phyloP scores from a whole-genome alignment of 2,888 invertebrate genomes.

The Leucozona laternaria region DNA sequence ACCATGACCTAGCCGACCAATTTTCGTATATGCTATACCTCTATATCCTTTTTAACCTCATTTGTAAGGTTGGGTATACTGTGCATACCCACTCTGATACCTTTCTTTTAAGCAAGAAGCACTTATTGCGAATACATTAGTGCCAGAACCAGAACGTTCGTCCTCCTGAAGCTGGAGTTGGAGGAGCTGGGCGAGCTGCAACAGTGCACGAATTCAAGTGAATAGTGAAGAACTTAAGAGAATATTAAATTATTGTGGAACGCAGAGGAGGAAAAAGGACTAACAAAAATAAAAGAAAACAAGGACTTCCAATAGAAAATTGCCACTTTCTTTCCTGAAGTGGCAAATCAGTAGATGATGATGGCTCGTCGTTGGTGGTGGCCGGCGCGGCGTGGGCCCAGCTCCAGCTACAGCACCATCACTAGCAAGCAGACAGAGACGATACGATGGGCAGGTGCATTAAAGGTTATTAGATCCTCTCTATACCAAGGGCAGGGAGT shows the following conservation, averaged over 20 bases:
- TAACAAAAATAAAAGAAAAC: conserved; percentile 20
- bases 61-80: no score
- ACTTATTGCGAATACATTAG: conserved; percentile 75
- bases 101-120: conserved; percentile 45
- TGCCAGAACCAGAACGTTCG: conserved; percentile 17
- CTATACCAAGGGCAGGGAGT: conserved; percentile 13
- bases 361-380: conserved; percentile 28
- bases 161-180: neutral
- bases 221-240: conserved; percentile 59
- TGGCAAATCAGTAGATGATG: conserved; percentile 68
- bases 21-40: conserved; percentile 2
- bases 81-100: neutral
- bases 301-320: conserved; percentile 60
- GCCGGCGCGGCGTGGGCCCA: neutral
- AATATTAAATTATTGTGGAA: conserved; percentile 72
- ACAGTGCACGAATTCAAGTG: conserved; percentile 61
- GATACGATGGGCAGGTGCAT: conserved; percentile 61
- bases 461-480: conserved; percentile 65
- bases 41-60: conserved; percentile 24
- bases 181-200: neutral
- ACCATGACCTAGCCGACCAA: conserved; percentile 59
- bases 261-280: conserved; percentile 39
- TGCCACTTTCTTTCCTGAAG: conserved; percentile 63
- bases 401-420: no score
- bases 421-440: neutral